phyloP scores from a whole-genome alignment of 1,140 invertebrate species.

The Araneus ventricosus region DNA sequence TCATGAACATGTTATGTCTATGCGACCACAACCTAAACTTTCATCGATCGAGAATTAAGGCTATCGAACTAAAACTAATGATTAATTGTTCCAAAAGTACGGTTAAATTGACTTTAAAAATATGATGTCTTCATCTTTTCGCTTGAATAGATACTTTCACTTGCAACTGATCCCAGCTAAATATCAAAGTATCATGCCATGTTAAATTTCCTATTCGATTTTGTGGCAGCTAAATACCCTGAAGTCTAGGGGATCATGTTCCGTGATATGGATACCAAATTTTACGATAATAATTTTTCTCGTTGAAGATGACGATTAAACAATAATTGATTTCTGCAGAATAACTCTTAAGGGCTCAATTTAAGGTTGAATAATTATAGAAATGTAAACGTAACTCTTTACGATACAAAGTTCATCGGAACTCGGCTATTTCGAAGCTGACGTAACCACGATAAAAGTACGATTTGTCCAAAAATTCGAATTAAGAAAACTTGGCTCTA shows the following conservation, averaged over 20 bases:
- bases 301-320: too few species aligned
- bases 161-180: slow-evolving; percentile 21
- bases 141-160: not conserved
- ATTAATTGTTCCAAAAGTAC: slow-evolving; percentile 34
- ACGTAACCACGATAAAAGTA: too few species aligned
- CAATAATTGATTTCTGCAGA: too few species aligned
- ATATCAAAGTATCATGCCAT: slow-evolving; percentile 41
- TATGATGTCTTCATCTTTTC: not conserved
- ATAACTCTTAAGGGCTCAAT: too few species aligned
- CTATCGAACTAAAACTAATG: not conserved
- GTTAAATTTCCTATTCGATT: slow-evolving; percentile 24
- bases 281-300: too few species aligned
- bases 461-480: too few species aligned
- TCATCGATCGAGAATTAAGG: not conserved
- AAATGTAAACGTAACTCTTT: too few species aligned
- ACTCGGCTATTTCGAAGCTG: too few species aligned
- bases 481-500: too few species aligned
- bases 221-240: not conserved
- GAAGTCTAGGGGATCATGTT: not conserved
- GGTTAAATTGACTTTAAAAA: slow-evolving; percentile 20
- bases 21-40: not conserved
- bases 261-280: too few species aligned
- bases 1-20: not conserved
- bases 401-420: too few species aligned
- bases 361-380: too few species aligned